phyloP scores from a whole-genome alignment of 2,888 invertebrate genomes.

The Cosmia trapezina region DNA sequence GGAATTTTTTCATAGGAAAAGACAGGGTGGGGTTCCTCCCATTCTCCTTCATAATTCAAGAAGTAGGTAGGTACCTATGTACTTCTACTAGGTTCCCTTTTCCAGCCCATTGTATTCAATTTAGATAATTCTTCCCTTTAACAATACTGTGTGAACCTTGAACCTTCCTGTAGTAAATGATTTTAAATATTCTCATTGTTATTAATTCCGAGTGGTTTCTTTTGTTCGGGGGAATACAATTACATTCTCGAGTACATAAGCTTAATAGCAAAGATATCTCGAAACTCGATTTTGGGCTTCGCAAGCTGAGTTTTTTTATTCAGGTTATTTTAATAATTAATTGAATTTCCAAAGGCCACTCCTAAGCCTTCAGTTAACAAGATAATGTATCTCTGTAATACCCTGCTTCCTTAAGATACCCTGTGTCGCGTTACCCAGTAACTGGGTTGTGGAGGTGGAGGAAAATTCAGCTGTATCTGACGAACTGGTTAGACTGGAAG shows the following conservation, averaged over 20 bases:
- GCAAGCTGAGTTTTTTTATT: conserved; percentile 1
- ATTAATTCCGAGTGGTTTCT: conserved; percentile 44
- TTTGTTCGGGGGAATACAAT: conserved; percentile 53
- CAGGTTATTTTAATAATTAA: conserved; percentile 22
- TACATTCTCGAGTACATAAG: conserved; percentile 42
- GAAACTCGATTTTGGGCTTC: conserved; percentile 29
- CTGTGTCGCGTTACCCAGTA: too few species aligned
- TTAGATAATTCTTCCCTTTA: conserved; percentile 25
- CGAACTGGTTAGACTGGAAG: too few species aligned
- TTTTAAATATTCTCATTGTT: conserved; percentile 51
- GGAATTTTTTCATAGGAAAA: too few species aligned
- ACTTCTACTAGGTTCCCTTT: neutral
- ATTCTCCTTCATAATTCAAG: too few species aligned
- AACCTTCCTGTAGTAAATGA: conserved; percentile 37
- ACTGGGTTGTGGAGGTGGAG: too few species aligned
- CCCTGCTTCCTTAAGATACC: too few species aligned
- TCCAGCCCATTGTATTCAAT: conserved; percentile 33
- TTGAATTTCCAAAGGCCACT: neutral
- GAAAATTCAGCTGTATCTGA: too few species aligned
- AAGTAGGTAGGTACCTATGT: too few species aligned
- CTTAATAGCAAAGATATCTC: conserved; percentile 42
- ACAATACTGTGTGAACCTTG: conserved; percentile 41
- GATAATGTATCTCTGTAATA: too few species aligned
- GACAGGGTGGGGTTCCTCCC: too few species aligned
- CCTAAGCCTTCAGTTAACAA: neutral